phyloP scores from a whole-genome alignment of 2,113 vertebrate genomes.

The Crotophaga sulcirostris region DNA sequence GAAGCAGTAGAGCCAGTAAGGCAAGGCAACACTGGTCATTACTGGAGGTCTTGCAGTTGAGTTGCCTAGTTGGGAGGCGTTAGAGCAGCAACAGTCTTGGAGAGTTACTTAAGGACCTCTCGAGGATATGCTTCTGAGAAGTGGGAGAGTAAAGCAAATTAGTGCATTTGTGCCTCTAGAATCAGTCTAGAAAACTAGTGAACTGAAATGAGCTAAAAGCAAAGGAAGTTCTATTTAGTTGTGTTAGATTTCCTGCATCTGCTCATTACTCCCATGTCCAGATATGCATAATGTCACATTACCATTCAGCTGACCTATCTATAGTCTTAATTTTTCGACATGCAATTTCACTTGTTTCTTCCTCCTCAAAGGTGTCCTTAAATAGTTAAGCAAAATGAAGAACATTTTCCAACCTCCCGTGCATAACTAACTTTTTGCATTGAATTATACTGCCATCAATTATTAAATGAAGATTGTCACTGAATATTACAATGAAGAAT shows the following conservation, averaged over 20 bases:
- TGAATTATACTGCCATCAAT: conserved; percentile 68
- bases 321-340: not conserved
- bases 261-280: not conserved
- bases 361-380: not conserved
- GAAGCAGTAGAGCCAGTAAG: not conserved
- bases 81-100: not conserved
- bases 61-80: not conserved
- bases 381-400: conserved; percentile 52
- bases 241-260: not conserved
- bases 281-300: not conserved
- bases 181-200: not conserved
- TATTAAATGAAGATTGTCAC: conserved; percentile 72
- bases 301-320: not conserved
- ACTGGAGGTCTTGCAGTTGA: not conserved
- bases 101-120: not conserved
- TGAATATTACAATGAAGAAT: conserved; percentile 67
- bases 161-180: not conserved
- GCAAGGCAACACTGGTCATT: not conserved
- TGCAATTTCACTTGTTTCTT: not conserved
- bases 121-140: not conserved
- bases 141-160: not conserved
- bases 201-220: not conserved
- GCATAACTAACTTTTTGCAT: conserved; percentile 1
- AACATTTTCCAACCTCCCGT: not conserved
- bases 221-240: not conserved